Conservation (phyloP, 2,113 vertebrate species). For the Oryctolagus cuniculus region DNA sequence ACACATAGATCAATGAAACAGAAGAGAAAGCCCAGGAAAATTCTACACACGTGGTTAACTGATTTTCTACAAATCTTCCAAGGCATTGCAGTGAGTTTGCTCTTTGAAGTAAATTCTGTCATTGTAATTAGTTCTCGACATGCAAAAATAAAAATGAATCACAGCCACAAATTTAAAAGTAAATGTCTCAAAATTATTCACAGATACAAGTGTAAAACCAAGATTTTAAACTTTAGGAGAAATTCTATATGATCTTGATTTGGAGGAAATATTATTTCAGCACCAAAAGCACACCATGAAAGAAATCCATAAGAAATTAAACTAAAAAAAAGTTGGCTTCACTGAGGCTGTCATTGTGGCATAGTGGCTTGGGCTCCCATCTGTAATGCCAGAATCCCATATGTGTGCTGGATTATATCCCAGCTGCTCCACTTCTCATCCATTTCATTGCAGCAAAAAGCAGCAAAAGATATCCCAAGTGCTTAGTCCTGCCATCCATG, state of each 20-base stretch:
- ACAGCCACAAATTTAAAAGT: neutral
- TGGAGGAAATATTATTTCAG: conserved; percentile 11
- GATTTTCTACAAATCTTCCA: neutral
- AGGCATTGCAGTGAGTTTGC: neutral
- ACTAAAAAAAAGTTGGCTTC: neutral
- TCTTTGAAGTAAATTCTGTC: neutral
- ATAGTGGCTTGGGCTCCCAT: neutral
- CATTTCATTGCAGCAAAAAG: too few species aligned
- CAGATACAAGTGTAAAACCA: neutral
- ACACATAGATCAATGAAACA: neutral
- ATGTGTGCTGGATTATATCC: too few species aligned
- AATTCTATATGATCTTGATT: neutral
- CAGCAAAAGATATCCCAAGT: too few species aligned
- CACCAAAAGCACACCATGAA: neutral
- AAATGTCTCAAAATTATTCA: neutral
- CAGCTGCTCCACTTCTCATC: too few species aligned
- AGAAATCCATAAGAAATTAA: neutral
- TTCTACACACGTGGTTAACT: neutral
- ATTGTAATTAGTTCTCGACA: neutral
- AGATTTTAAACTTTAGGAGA: neutral
- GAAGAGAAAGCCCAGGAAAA: neutral
- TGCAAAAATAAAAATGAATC: neutral
- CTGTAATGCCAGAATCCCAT: too few species aligned
- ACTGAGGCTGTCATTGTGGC: too few species aligned
- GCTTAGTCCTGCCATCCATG: too few species aligned